Evolutionary conservation across 2,113 vertebrate species (phyloP), one percentile per base, ranked within the genome.

Genomic region (Leucopsar rothschildi): DNA sequence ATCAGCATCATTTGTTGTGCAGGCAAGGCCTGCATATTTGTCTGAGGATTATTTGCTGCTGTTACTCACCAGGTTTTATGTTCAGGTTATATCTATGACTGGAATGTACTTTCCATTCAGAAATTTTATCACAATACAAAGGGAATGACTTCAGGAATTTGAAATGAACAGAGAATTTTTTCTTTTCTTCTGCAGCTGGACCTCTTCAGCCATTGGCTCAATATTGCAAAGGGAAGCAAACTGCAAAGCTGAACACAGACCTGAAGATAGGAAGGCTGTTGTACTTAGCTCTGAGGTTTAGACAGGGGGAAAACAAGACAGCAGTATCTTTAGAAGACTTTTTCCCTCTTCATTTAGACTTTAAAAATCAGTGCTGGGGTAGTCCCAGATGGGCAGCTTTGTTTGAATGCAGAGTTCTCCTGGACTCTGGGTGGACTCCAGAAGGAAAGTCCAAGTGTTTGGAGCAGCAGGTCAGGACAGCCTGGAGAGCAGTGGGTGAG

Each of bases 351-450:
- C 5, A 7, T 29, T 61, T 86, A 39, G 23, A 44, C 20, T 80
- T 65, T 6, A 81, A 65, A 83, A 65, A 61, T 14, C 61, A 25
- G 1, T 47, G 25, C 19, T 82, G 66, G 60, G 23, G 9, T 42
- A 33, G 37, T 16, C 40, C 5, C 63, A 42, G 25, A 9, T 20
- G 35, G 39, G 37, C 10, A 44, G 23, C 12, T 83, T 47, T 20
- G 5, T 59, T 52, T 47, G 55, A 59, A 45, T 5, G 44, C 52
- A 19, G 73, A 63, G 25, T 22, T 71, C 37, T 71, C 50, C 73
- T 52, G 65, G 27, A 37, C 2, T 1, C 24, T 0, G 0, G 16
- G 40, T 56, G 40, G 9, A 19, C 1, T 91, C 45, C 71, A 59
- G 42, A 55, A 83, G 49, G 70, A 28, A 77, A 56, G 40, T 35